phyloP scores from a whole-genome alignment of 2,888 invertebrate species.

The Panopea generosa region DNA sequence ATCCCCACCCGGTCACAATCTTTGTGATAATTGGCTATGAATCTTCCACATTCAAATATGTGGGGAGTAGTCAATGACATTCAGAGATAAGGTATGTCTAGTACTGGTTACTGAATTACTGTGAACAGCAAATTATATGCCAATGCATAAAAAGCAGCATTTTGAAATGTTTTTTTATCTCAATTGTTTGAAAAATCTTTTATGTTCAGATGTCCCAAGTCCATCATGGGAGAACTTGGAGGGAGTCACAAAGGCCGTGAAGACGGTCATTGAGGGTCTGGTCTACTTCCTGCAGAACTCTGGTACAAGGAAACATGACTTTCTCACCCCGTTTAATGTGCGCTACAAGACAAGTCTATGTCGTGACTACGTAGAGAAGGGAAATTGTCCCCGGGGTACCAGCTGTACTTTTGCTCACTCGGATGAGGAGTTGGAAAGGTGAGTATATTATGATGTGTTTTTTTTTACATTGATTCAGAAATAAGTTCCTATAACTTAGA shows the following conservation, averaged over 20 bases:
- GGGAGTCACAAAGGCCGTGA: constrained; percentile 82
- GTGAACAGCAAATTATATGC: too few relatives aligned
- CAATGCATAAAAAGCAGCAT: too few relatives aligned
- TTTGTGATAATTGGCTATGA: too few relatives aligned
- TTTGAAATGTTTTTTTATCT: too few relatives aligned
- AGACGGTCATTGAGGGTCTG: constrained; percentile 90
- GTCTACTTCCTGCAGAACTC: constrained; percentile 92
- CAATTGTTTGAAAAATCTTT: too few relatives aligned
- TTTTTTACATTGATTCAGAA: too few relatives aligned
- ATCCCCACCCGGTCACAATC: too few relatives aligned
- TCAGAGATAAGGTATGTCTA: too few relatives aligned
- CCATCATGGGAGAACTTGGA: constrained; percentile 84
- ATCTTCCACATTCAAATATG: too few relatives aligned
- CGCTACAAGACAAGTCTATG: constrained; percentile 96
- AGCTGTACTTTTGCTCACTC: constrained; percentile 97
- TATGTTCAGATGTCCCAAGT: constrained; percentile 78
- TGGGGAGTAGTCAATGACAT: too few relatives aligned
- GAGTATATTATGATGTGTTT: constrained; percentile 22
- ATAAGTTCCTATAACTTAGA: too few relatives aligned
- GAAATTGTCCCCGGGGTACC: constrained; percentile 93
- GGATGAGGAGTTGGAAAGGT: constrained; percentile 95
- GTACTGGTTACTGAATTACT: too few relatives aligned
- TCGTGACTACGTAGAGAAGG: constrained; percentile 92
- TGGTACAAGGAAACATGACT: constrained; percentile 86
- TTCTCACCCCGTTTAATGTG: constrained; percentile 85